These are phyloP conservation scores for Drosophila leonis DNA, from an alignment of 2,888 invertebrate genomes.

Conservation along the genomic window DNA sequence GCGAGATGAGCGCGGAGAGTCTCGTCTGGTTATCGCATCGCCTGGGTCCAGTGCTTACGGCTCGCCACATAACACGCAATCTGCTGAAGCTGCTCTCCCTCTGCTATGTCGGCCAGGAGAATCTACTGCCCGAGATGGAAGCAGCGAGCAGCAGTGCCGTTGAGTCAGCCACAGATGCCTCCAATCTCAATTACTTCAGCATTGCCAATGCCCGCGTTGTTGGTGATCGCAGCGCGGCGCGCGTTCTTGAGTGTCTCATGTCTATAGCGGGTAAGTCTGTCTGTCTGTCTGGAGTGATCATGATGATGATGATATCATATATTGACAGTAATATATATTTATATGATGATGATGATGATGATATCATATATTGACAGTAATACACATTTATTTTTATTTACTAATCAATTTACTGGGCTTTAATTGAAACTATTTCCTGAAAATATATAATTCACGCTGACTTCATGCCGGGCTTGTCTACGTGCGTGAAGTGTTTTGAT, in stretches of 20 bases:
- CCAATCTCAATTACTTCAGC: slow-evolving; percentile 88
- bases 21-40: slow-evolving; percentile 96
- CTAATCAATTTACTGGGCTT: slow-evolving; percentile 8
- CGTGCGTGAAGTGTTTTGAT: not conserved
- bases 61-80: slow-evolving; percentile 95
- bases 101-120: slow-evolving; percentile 95
- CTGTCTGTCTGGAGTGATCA: not conserved
- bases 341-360: not conserved
- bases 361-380: not conserved
- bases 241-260: slow-evolving; percentile 96
- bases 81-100: slow-evolving; percentile 96
- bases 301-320: not conserved
- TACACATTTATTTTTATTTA: not conserved
- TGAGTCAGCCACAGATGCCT: slow-evolving; percentile 82
- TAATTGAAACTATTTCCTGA: not conserved
- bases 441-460: not conserved
- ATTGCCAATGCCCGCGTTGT: slow-evolving; percentile 89
- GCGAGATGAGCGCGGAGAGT: slow-evolving; percentile 95
- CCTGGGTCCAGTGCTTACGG: slow-evolving; percentile 96
- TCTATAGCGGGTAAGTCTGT: slow-evolving; percentile 91
- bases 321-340: not conserved
- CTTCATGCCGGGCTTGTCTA: not conserved
- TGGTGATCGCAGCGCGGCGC: slow-evolving; percentile 93
- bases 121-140: slow-evolving; percentile 86
- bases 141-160: not conserved